Evolutionary conservation across 1,140 invertebrate genomes (phyloP).

Genomic region (Pygmarrhopalites habei): DNA sequence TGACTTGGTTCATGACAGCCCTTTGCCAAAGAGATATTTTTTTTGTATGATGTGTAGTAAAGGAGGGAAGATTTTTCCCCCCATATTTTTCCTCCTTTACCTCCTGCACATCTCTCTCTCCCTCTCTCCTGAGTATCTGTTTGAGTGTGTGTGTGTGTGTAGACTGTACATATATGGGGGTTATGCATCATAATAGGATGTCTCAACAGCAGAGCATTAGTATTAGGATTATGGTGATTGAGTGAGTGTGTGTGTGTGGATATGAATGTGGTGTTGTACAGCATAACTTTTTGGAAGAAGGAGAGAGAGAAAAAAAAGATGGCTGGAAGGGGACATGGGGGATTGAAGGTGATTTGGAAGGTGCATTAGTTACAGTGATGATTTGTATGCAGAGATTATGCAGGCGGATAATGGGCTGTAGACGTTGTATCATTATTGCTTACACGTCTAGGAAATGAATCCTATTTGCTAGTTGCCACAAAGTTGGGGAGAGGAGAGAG

Average conservation of each 20-base stretch:
- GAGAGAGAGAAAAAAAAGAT: neutral
- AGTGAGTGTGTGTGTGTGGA: neutral
- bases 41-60: too few relatives aligned
- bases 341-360: conserved; percentile 24
- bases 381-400: conserved; percentile 25
- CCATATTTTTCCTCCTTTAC: too few relatives aligned
- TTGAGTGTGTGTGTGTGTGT: neutral
- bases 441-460: too few relatives aligned
- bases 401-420: conserved; percentile 22
- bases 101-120: too few relatives aligned
- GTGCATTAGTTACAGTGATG: conserved; percentile 23
- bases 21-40: too few relatives aligned
- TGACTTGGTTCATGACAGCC: too few relatives aligned
- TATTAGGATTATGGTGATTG: neutral
- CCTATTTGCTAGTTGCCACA: too few relatives aligned
- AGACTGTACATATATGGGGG: too few relatives aligned
- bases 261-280: neutral
- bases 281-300: neutral
- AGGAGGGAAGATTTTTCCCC: too few relatives aligned
- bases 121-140: too few relatives aligned
- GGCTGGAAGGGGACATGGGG: neutral
- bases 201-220: neutral
- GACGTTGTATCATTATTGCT: conserved; percentile 7
- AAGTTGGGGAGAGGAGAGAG: too few relatives aligned
- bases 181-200: too few relatives aligned